These are phyloP conservation scores for Bolinopsis microptera DNA, from an alignment of 37 sponge, comb jelly and placozoan species.

Conservation along the genomic window DNA sequence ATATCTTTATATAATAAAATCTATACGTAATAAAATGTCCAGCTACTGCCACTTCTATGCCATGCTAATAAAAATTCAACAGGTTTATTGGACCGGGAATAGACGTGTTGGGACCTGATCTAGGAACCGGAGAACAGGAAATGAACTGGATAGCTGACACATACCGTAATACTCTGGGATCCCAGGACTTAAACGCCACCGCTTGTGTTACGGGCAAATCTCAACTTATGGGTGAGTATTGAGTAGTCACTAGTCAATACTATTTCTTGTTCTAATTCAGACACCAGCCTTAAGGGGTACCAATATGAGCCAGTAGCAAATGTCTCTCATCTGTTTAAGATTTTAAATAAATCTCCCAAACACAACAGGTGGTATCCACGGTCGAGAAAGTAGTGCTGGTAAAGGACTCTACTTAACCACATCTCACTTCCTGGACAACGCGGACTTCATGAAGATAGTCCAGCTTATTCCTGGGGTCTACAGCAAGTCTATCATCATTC, in stretches of 20 bases:
- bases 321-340: too few relatives aligned
- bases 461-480: conserved; percentile 14
- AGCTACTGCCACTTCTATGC: too few relatives aligned
- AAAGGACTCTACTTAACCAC: conserved; percentile 35
- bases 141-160: conserved; percentile 99
- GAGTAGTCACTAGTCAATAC: too few relatives aligned
- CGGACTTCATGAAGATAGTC: conserved; percentile 41
- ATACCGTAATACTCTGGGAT: conserved; percentile 85
- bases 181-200: conserved; percentile 84
- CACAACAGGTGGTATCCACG: conserved; percentile 96
- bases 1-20: too few relatives aligned
- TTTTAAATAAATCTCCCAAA: too few relatives aligned
- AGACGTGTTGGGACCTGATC: conserved; percentile 98
- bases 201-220: conserved; percentile 93
- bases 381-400: conserved; percentile 72
- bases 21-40: too few relatives aligned
- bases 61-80: too few relatives aligned
- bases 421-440: conserved; percentile 41
- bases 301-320: too few relatives aligned
- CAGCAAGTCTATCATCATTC: conserved; percentile 6
- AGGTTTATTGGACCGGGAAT: conserved; percentile 71
- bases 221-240: conserved; percentile 33
- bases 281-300: too few relatives aligned
- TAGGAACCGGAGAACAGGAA: conserved; percentile 96
- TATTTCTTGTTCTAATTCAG: too few relatives aligned